Evolutionary conservation across 2,888 invertebrate species (phyloP).

Genomic region (Cheilosia pagana): DNA sequence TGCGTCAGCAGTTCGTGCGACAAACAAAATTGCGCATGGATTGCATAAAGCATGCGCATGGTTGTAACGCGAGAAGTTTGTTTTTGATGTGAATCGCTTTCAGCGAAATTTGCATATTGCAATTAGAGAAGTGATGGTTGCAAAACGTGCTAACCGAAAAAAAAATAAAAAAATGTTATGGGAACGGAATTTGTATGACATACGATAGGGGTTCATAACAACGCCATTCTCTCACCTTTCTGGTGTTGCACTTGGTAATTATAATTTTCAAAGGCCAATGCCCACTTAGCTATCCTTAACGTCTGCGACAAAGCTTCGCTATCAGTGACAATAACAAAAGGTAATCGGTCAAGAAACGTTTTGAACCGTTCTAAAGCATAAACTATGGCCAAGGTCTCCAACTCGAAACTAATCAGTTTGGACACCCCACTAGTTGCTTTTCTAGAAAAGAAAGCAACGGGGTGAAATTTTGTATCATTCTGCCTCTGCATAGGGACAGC

Average conservation of each 20-base stretch:
- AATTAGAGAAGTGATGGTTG: too few relatives aligned
- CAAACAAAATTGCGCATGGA: too few relatives aligned
- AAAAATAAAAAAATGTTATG: too few relatives aligned
- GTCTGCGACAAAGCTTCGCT: constrained; percentile 36
- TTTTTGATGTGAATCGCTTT: too few relatives aligned
- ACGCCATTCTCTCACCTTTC: constrained; percentile 30
- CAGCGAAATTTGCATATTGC: too few relatives aligned
- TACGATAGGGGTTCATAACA: too few relatives aligned
- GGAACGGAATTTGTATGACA: too few relatives aligned
- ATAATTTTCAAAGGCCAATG: constrained; percentile 33
- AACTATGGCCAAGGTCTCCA: constrained; percentile 23
- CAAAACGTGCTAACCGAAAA: too few relatives aligned
- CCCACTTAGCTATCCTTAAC: constrained; percentile 41
- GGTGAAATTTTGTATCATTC: constrained; percentile 26
- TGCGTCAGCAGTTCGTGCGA: too few relatives aligned
- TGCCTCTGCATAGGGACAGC: constrained; percentile 73
- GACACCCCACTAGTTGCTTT: constrained; percentile 19
- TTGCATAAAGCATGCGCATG: too few relatives aligned
- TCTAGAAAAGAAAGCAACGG: constrained; percentile 30
- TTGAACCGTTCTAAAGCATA: constrained; percentile 27
- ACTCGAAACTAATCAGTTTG: constrained; percentile 37
- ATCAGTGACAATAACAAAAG: constrained; percentile 36
- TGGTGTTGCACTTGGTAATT: constrained; percentile 40
- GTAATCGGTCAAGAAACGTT: constrained; percentile 29
- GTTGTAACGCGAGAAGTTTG: too few relatives aligned